Evolutionary conservation across 2,888 invertebrate genomes (phyloP), one percentile per base, ranked within the genome.

Genomic region (Meta bourneti): DNA sequence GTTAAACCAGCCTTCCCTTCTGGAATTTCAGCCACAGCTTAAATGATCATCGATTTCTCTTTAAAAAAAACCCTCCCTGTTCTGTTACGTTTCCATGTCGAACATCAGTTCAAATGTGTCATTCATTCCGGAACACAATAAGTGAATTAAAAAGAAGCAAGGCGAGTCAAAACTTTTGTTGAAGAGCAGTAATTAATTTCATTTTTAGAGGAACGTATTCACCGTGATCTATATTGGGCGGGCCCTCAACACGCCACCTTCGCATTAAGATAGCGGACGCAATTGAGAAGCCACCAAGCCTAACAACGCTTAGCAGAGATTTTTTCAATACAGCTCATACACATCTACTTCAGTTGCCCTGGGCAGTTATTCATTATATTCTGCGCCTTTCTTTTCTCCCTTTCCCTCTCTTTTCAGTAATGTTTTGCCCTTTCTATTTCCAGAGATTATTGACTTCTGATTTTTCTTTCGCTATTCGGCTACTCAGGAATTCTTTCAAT

Each of bases 101-200:
- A 34, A 34, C 34, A 34, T 34, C 34, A 34, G 34, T 34, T 34
- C 34, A 34, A 34, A 34, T 34, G 34, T 34, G 34, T 34, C 34
- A 34, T 34, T 34, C 34, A 34, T 34, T 34, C 34, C 34, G 34
- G 34, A 34, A 34, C 34, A 34, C 34, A 34, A 34, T 34, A 34
- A 34, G 34, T 34, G 34, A 34, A 34, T 61, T 61, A 11, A 61
- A 61, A 72, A 34, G 72, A 48, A 71, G 52, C 19, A 71, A 34
- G 51, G 82, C 71, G 52, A 51, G 84, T 84, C 84, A 84, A 84
- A 84, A 84, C 75, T 72, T 61, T 34, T 72, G 84, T 61, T 84
- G 84, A 82, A 82, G 51, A 51, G 71, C 52, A 49, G 70, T 84
- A 84, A 84, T 84, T 84, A 84, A 84, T 84, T 84, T 84, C 84